Evolutionary conservation across 2,797 vertebrate genomes (phyloP), one percentile per base, ranked within the genome.

Genomic region (Lagocephalus sceleratus): DNA sequence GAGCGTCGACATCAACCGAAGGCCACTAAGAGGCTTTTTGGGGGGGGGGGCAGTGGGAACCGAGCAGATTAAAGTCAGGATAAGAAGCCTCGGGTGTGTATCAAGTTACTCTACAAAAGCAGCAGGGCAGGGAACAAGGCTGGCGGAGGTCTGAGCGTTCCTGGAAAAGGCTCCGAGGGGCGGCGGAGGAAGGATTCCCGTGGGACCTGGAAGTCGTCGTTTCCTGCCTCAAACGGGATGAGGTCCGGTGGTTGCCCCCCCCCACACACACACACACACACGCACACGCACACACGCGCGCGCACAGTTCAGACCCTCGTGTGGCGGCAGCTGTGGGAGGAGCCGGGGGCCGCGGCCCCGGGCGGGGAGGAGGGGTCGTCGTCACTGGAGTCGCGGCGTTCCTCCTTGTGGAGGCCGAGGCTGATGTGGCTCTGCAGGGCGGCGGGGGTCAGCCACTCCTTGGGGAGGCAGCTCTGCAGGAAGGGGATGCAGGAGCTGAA

Each of bases 401-500:
- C 92, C 48, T 97, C 94, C 66, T 91, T 94, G 73, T 93, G 93
- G 47, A 96, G 93, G 47, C 94, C 94, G 5, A 95, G 91, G 89
- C 91, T 95, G 88, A 97, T 94, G 86, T 96, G 94, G 89, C 85
- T 97, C 87, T 97, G 95, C 71, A 96, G 90, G 58, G 94, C 95
- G 0, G 95, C 95, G 2, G 95, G 95, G 16, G 94, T 97, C 25
- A 97, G 67, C 95, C 95, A 96, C 87, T 97, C 95, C 87, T 89
- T 94, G 15, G 95, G 95, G 2, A 95, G 91, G 79, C 94, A 96
- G 84, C 94, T 97, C 90, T 96, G 95, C 64, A 97, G 93, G 77
- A 96, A 96, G 7, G 94, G 95, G 81, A 96, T 92, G 77, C 95
- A 97, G 0, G 95, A 97, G 86, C 95, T 97, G 86, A 97, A 95